Evolutionary conservation across 1,140 invertebrate genomes (phyloP).

Genomic region (Palaemon carinicauda): DNA sequence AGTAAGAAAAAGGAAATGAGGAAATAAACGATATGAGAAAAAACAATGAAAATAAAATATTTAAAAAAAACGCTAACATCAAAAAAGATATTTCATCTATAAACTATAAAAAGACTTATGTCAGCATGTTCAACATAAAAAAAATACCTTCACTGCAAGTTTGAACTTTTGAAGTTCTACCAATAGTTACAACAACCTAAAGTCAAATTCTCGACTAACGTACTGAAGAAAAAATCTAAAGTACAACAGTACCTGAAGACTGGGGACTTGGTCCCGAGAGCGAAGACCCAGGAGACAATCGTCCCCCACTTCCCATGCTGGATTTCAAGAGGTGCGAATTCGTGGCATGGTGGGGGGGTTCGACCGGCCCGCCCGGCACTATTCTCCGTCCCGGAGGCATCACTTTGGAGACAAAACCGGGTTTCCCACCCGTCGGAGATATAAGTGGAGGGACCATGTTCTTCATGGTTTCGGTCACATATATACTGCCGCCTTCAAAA

Average conservation of each 20-base stretch:
- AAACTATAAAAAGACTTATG: too few relatives aligned
- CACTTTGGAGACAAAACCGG: constrained; percentile 7
- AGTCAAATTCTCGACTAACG: too few relatives aligned
- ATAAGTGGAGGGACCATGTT: constrained; percentile 45
- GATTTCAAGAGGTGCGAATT: constrained; percentile 32
- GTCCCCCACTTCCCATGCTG: constrained; percentile 10
- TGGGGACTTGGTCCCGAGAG: constrained; percentile 26
- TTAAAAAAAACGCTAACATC: too few relatives aligned
- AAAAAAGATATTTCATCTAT: too few relatives aligned
- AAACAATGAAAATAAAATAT: too few relatives aligned
- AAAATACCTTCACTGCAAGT: too few relatives aligned
- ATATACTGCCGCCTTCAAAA: constrained; percentile 35
- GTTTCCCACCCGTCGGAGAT: constrained; percentile 27
- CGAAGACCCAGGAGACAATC: constrained; percentile 30
- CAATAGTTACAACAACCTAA: too few relatives aligned
- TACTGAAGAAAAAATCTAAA: too few relatives aligned
- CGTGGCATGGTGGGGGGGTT: constrained; percentile 36
- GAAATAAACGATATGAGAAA: too few relatives aligned
- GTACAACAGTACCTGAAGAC: constrained; percentile 37
- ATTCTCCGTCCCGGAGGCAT: constrained; percentile 46
- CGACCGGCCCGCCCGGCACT: background rate
- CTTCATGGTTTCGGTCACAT: constrained; percentile 36
- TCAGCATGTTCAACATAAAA: too few relatives aligned
- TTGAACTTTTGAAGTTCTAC: too few relatives aligned
- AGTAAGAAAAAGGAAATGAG: too few relatives aligned